These are phyloP conservation scores for Chiloscyllium punctatum DNA, from an alignment of 2,797 vertebrate species.

Conservation along the genomic window DNA sequence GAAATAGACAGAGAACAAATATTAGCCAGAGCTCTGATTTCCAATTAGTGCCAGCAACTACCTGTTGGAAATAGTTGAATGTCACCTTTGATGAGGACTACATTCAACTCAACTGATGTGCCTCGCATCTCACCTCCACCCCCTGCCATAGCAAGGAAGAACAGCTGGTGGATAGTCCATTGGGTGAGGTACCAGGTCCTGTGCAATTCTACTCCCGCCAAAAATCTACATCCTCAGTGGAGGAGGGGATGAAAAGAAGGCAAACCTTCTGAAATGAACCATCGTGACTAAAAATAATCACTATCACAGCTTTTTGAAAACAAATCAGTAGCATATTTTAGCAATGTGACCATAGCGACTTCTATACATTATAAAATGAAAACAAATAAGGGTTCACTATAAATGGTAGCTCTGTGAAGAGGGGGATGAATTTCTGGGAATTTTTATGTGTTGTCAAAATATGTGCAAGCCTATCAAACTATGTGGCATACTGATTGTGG, in stretches of 20 bases:
- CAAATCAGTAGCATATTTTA: not conserved
- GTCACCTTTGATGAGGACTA: not conserved
- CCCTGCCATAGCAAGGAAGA: not conserved
- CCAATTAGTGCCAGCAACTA: not conserved
- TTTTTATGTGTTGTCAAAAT: not conserved
- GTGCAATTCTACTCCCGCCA: not conserved
- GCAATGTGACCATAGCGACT: not conserved
- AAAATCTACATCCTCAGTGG: not conserved
- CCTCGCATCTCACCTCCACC: no score
- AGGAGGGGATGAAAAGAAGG: not conserved
- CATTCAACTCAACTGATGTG: not conserved
- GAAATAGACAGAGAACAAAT: not conserved
- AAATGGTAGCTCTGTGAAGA: not conserved
- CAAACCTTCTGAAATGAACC: not conserved
- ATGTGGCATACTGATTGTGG: not conserved
- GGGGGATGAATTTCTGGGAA: not conserved
- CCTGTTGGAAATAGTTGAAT: not conserved
- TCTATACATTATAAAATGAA: not conserved
- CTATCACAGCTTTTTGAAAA: not conserved
- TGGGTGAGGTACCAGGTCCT: not conserved
- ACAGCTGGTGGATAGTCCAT: not conserved
- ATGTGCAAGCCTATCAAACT: not conserved
- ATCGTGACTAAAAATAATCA: not conserved
- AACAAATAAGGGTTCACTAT: not conserved
- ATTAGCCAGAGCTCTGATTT: not conserved